Evolutionary conservation across 2,888 invertebrate genomes (phyloP).

Genomic region (Mythimna ferrago): DNA sequence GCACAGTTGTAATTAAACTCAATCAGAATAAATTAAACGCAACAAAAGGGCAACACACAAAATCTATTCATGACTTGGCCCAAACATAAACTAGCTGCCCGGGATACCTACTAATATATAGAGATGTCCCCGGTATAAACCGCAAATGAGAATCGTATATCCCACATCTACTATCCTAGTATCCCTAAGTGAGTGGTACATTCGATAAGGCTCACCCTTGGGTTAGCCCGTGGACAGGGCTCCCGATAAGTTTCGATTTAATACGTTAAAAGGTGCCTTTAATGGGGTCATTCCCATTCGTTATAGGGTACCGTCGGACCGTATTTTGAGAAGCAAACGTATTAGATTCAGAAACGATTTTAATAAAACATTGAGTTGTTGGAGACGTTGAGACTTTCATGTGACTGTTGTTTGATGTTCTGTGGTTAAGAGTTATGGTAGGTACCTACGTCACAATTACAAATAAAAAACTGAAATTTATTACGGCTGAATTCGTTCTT

Average conservation of each 20-base stretch:
- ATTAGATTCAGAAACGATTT: slow-evolving; percentile 65
- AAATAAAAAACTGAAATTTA: no score
- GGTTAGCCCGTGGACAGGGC: slow-evolving; percentile 82
- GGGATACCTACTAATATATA: slow-evolving; percentile 57
- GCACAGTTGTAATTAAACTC: neutral
- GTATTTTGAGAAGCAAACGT: slow-evolving; percentile 72
- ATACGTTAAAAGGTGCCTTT: slow-evolving; percentile 89
- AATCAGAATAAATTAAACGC: slow-evolving; percentile 39
- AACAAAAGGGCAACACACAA: slow-evolving; percentile 38
- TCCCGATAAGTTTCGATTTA: slow-evolving; percentile 87
- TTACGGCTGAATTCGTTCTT: neutral
- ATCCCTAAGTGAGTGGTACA: slow-evolving; percentile 82
- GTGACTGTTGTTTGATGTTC: slow-evolving; percentile 3
- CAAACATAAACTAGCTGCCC: slow-evolving; percentile 48
- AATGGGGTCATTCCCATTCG: slow-evolving; percentile 88
- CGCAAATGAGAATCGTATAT: slow-evolving; percentile 72
- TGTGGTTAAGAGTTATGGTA: neutral
- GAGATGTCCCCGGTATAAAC: slow-evolving; percentile 69
- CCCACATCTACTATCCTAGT: slow-evolving; percentile 67
- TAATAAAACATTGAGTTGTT: slow-evolving; percentile 62
- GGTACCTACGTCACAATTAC: no score
- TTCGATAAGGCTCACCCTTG: slow-evolving; percentile 77
- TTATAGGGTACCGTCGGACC: slow-evolving; percentile 79
- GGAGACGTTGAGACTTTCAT: slow-evolving; percentile 17
- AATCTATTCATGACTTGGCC: slow-evolving; percentile 40